These are phyloP conservation scores for Tricholauxania praeusta DNA, from an alignment of 2,888 invertebrate genomes.

Conservation along the genomic window DNA sequence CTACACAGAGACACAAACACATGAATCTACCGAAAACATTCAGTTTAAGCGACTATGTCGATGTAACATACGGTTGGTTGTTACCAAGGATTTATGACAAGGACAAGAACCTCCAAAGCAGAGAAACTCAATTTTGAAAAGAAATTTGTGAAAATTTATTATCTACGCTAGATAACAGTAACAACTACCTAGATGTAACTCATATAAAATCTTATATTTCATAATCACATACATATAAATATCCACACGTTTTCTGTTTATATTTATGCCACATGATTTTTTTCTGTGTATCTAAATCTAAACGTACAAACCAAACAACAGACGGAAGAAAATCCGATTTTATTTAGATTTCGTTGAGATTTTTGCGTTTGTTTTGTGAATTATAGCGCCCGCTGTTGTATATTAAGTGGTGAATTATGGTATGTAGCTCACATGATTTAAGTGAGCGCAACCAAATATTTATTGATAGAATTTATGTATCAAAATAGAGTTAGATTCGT, in stretches of 20 bases:
- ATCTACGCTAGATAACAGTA: slow-evolving; percentile 16
- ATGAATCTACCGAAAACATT: slow-evolving; percentile 4
- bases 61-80: neutral
- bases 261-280: too few species aligned
- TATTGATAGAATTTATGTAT: slow-evolving; percentile 17
- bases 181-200: neutral
- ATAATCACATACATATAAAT: slow-evolving; percentile 12
- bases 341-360: slow-evolving; percentile 18
- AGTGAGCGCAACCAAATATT: slow-evolving; percentile 26
- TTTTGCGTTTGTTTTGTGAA: neutral
- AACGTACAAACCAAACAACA: neutral
- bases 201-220: slow-evolving; percentile 8
- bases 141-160: slow-evolving; percentile 28
- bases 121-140: neutral
- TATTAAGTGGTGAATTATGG: slow-evolving; percentile 36
- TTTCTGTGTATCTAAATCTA: neutral
- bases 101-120: too few species aligned
- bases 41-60: too few species aligned
- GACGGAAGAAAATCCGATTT: neutral
- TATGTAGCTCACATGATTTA: slow-evolving; percentile 34
- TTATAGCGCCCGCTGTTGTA: neutral
- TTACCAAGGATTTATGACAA: slow-evolving; percentile 14
- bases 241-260: neutral
- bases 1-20: slow-evolving; percentile 18
- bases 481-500: too few species aligned